phyloP scores from a whole-genome alignment of 2,113 vertebrate species.

The Ondatra zibethicus region DNA sequence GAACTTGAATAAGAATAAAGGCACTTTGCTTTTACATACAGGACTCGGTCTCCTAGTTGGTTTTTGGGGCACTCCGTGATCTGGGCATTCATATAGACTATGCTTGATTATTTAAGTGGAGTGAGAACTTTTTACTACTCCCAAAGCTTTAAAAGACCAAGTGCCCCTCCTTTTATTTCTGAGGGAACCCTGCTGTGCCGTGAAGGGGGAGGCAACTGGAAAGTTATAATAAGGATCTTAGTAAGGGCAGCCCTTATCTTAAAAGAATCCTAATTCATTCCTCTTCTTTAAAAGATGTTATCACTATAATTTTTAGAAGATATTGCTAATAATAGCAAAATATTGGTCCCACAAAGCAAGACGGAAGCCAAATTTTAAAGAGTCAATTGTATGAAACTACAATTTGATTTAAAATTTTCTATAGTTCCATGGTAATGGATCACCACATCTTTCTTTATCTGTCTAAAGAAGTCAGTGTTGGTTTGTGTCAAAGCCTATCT shows the following conservation, averaged over 20 bases:
- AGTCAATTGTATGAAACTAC: not conserved
- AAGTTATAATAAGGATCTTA: not conserved
- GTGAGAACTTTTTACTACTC: not conserved
- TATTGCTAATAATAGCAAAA: not conserved
- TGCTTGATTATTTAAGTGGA: not conserved
- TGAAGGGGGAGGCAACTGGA: not conserved
- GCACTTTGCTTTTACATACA: no score
- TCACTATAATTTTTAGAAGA: not conserved
- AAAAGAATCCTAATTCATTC: not conserved
- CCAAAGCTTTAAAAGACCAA: not conserved
- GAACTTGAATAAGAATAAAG: no score
- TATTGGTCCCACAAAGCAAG: not conserved
- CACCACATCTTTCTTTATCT: not conserved
- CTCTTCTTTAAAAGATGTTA: conserved; percentile 5
- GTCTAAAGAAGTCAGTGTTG: not conserved
- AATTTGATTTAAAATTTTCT: conserved; percentile 2
- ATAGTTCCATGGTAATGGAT: not conserved
- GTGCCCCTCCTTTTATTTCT: not conserved
- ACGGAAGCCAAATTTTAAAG: not conserved
- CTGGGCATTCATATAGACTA: not conserved
- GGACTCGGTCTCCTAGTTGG: no score
- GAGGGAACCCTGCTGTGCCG: not conserved
- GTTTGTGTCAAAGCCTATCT: not conserved
- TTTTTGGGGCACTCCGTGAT: no score
- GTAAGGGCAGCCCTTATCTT: not conserved